phyloP scores from a whole-genome alignment of 2,888 invertebrate species.

The Silvanus unidentatus region DNA sequence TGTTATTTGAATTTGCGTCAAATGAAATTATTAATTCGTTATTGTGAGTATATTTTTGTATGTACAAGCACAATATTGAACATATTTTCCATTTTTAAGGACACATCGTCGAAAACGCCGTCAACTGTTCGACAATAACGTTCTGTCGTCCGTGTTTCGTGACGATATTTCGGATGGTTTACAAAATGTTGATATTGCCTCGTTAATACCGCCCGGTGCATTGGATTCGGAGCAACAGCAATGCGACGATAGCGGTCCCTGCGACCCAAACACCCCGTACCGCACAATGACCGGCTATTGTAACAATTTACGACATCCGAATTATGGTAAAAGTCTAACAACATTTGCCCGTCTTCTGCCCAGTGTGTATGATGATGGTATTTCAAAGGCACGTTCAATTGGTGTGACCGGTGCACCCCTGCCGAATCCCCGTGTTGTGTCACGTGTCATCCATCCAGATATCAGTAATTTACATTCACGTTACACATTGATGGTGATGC shows the following conservation, averaged over 20 bases:
- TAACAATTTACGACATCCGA: conserved; percentile 79
- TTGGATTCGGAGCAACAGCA: conserved; percentile 56
- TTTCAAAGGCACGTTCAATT: conserved; percentile 70
- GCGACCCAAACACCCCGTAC: conserved; percentile 66
- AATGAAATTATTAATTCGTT: conserved; percentile 74
- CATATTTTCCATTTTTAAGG: no score
- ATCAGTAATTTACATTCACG: conserved; percentile 83
- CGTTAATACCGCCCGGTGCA: conserved; percentile 59
- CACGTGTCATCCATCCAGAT: conserved; percentile 85
- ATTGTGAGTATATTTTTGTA: conserved; percentile 36
- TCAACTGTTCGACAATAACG: conserved; percentile 64
- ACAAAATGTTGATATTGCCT: conserved; percentile 71
- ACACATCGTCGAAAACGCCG: conserved; percentile 52
- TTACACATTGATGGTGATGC: conserved; percentile 91
- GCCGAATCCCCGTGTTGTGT: conserved; percentile 81
- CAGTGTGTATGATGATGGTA: conserved; percentile 82
- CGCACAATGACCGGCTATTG: conserved; percentile 78
- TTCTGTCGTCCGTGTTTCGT: conserved; percentile 51
- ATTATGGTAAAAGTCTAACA: conserved; percentile 75
- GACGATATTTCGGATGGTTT: conserved; percentile 71
- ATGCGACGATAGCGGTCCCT: conserved; percentile 66
- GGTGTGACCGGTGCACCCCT: conserved; percentile 70
- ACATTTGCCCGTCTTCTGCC: conserved; percentile 80
- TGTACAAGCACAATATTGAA: no score
- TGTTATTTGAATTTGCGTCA: conserved; percentile 80